A percentile compares a stretch with the other conserved stretches of the same genome.
These are phyloP conservation scores for Gopherus evgoodei DNA, from an alignment of 2,113 vertebrate species.

Conservation along the genomic window DNA sequence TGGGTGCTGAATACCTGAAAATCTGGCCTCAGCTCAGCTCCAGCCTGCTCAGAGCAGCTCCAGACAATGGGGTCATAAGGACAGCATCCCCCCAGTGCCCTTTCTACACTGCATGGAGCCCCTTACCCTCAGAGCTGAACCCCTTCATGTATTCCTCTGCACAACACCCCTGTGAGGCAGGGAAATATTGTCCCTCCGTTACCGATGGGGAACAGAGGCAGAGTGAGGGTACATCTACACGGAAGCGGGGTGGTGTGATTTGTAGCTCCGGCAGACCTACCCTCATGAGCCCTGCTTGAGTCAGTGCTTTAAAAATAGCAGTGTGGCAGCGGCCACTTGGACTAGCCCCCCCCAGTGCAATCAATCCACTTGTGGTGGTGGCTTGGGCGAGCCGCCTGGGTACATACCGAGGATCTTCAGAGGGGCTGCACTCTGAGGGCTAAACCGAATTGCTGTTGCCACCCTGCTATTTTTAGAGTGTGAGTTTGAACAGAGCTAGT, in stretches of 20 bases:
- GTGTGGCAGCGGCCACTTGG: neutral
- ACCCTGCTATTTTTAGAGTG: neutral
- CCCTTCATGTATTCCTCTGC: neutral
- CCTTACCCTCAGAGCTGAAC: neutral
- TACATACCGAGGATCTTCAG: neutral
- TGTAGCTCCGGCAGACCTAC: neutral
- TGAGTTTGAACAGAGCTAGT: neutral
- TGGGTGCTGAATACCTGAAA: no score
- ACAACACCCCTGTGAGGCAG: neutral
- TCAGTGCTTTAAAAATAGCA: neutral
- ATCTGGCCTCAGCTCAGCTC: no score
- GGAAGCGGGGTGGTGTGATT: neutral
- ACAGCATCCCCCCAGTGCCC: neutral
- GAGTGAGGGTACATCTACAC: neutral
- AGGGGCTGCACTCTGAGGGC: no score
- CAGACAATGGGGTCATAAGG: neutral
- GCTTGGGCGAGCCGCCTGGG: neutral
- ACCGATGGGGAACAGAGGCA: neutral
- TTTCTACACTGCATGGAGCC: neutral
- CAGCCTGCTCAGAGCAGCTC: neutral
- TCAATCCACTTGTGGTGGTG: no score
- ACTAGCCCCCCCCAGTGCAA: neutral
- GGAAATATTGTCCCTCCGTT: neutral
- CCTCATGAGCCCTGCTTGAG: neutral
- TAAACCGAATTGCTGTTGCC: neutral